These are phyloP conservation scores for Myrmecophaga tridactyla DNA, from an alignment of 2,113 vertebrate species.

Conservation along the genomic window DNA sequence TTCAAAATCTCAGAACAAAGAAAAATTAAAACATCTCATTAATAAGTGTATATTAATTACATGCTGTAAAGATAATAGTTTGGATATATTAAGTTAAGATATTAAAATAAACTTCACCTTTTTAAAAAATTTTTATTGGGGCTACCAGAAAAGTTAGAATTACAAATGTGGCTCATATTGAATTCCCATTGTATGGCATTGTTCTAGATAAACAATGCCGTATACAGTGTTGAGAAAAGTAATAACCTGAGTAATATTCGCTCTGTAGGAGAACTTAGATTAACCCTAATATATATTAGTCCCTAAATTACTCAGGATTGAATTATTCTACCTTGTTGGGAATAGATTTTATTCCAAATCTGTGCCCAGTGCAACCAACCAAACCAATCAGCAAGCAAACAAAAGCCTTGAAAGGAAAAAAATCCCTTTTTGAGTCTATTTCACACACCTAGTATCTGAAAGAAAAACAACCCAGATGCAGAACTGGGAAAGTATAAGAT, in stretches of 20 bases:
- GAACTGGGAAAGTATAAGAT: background rate
- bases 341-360: background rate
- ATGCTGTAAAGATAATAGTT: background rate
- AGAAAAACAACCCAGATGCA: background rate
- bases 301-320: background rate
- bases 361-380: background rate
- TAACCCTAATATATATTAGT: background rate
- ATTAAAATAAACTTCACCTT: background rate
- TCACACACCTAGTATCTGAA: background rate
- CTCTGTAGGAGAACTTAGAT: background rate
- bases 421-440: background rate
- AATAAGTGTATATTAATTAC: background rate
- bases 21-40: background rate
- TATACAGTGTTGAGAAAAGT: background rate
- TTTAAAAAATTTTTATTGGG: background rate
- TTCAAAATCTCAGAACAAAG: background rate
- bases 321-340: background rate
- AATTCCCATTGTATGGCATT: background rate
- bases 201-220: slow-evolving; percentile 6
- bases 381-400: slow-evolving; percentile 13
- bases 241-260: background rate
- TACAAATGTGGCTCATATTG: background rate
- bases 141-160: background rate
- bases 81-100: background rate
- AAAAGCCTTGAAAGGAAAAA: background rate